A percentile compares a stretch with the other conserved stretches of the same genome.
phyloP scores from a whole-genome alignment of 1,140 invertebrate species.

The Achroia grisella region DNA sequence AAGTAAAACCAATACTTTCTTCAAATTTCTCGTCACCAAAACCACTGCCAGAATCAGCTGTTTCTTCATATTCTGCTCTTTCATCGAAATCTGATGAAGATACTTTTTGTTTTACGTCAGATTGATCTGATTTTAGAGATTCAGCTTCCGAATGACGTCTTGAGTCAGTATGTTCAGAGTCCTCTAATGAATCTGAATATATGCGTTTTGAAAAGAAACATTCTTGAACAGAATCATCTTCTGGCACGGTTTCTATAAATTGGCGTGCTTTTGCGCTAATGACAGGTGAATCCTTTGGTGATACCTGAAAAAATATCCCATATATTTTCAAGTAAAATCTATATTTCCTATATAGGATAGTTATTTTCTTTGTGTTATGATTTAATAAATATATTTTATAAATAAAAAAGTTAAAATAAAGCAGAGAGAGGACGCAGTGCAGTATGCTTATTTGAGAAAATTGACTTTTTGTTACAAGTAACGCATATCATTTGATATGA shows the following conservation, averaged over 20 bases:
- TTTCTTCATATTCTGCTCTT: conserved; percentile 64
- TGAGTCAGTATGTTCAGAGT: conserved; percentile 70
- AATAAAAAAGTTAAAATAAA: too few species aligned
- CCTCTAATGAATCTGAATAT: conserved; percentile 71
- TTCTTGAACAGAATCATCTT: conserved; percentile 72
- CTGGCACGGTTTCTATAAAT: conserved; percentile 72
- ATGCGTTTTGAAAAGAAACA: conserved; percentile 73
- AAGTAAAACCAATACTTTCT: conserved; percentile 61
- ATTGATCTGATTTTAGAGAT: conserved; percentile 70
- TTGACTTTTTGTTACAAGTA: too few species aligned
- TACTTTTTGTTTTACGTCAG: conserved; percentile 64
- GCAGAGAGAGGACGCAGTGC: too few species aligned
- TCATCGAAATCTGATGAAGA: conserved; percentile 68
- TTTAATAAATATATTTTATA: too few species aligned
- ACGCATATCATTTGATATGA: too few species aligned
- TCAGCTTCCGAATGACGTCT: conserved; percentile 70
- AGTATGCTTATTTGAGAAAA: too few species aligned
- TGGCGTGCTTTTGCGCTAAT: conserved; percentile 72
- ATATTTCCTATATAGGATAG: too few species aligned
- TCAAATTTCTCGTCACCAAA: conserved; percentile 69
- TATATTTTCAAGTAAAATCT: too few species aligned
- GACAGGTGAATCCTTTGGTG: conserved; percentile 57
- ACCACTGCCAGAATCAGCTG: conserved; percentile 57
- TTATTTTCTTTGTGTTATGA: too few species aligned
- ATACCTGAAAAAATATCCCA: conserved; percentile 31